phyloP scores from a whole-genome alignment of 2,113 vertebrate species.

The Marcusenius ussheri region DNA sequence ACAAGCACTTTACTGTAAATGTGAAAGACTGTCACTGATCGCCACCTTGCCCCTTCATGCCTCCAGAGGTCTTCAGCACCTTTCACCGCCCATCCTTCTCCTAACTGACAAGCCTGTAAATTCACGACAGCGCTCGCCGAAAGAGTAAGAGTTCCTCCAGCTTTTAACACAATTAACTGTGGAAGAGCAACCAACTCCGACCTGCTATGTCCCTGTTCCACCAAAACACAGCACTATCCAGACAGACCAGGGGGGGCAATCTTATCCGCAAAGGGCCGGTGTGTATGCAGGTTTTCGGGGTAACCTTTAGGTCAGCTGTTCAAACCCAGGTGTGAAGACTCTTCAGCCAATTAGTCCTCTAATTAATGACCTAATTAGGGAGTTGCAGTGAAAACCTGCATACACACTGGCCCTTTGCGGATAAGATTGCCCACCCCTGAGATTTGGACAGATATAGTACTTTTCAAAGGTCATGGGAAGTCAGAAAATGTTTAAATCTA shows the following conservation, averaged over 20 bases:
- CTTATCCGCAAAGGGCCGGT: too few species aligned
- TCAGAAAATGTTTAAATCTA: neutral
- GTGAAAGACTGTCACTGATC: neutral
- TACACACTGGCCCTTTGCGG: too few species aligned
- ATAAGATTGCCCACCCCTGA: neutral
- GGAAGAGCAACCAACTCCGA: neutral
- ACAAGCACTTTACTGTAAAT: neutral
- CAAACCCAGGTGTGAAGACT: too few species aligned
- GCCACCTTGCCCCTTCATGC: neutral
- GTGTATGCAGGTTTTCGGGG: too few species aligned
- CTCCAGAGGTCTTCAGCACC: neutral
- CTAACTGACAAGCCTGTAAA: neutral
- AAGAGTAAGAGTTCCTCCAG: neutral
- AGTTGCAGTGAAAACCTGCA: too few species aligned
- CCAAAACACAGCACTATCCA: neutral
- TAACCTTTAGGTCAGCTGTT: too few species aligned
- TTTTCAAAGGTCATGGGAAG: neutral
- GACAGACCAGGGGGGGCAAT: neutral
- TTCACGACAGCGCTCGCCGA: neutral
- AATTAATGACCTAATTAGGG: too few species aligned
- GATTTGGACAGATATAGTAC: neutral
- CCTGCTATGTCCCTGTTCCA: neutral
- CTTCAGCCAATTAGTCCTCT: too few species aligned
- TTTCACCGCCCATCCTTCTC: neutral
- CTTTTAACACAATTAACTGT: neutral